Evolutionary conservation across 2,113 vertebrate species (phyloP).

Genomic region (Symphodus melops): DNA sequence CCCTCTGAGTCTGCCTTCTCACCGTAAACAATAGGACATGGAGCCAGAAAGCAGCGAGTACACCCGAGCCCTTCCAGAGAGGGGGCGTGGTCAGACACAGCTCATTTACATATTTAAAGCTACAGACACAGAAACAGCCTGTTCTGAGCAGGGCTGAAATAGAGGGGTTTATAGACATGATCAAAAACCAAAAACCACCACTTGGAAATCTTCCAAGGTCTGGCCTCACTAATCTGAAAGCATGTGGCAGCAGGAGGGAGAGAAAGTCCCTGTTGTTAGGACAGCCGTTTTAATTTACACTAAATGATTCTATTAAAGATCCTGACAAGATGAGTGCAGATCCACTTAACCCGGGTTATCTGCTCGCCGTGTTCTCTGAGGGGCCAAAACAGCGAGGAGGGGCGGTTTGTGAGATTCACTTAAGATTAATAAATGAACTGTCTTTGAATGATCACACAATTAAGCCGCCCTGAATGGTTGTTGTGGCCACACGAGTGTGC

Average conservation of each 20-base stretch:
- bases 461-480: background rate
- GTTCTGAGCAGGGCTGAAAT: no score
- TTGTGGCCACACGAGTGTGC: background rate
- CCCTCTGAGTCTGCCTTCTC: no score
- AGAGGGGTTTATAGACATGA: no score
- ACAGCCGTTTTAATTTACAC: background rate
- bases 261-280: background rate
- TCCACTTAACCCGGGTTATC: constrained; percentile 19
- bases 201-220: no score
- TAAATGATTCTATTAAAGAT: background rate
- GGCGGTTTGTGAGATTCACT: background rate
- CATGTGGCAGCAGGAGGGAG: background rate
- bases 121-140: no score
- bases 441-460: background rate
- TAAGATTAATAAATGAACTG: background rate
- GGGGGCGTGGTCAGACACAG: no score
- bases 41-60: no score
- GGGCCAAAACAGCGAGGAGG: background rate
- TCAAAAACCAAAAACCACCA: no score
- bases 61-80: no score
- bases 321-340: constrained; percentile 5
- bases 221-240: no score
- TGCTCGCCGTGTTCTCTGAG: background rate
- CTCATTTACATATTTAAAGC: no score
- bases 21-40: no score